Evolutionary conservation across 2,797 vertebrate species (phyloP), one percentile per base, ranked within the genome.

Genomic region (Adrianichthys oophorus): DNA sequence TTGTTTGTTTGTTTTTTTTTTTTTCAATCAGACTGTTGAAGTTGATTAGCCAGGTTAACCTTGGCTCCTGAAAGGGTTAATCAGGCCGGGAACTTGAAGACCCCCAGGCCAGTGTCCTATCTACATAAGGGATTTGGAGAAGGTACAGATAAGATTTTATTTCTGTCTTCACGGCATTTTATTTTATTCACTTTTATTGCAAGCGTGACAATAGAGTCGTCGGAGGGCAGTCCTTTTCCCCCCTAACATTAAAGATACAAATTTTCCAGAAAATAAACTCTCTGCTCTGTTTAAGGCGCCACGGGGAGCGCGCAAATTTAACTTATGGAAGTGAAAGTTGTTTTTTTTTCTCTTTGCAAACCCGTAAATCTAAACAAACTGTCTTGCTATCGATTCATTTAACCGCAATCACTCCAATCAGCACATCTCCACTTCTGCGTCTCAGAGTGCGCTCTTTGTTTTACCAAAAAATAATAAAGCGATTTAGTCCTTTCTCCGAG

Each of bases 391-490:
- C 91, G 95, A 97, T 96, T 93, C 72, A 87, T 91, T 92, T 93
- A 94, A 93, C 94, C 94, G 91, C 92, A 90, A 91, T 93, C 92
- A 92, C 92, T 91, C 93, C 90, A 91, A 92, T 92, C 90, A 92
- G 91, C 94, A 92, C 94, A 92, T 93, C 92, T 92, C 90, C 91
- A 89, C 90, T 88, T 85, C 90, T 87, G 90, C 88, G 89, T 89
- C 87, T 85, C 90, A 78, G 89, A 84, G 92, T 92, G 91, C 90
- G 91, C 87, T 92, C 93, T 93, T 92, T 94, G 92, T 93, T 95
- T 94, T 93, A 90, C 92, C 93, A 91, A 92, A 95, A 95, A 95
- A 94, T 94, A 95, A 97, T 95, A 93, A 95, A 95, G 94, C 93
- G 94, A 94, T 95, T 93, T 92, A 92, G 92, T 93, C 92, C 92